These are phyloP conservation scores for Cryptops parisi DNA, from an alignment of 2,888 invertebrate genomes.

Conservation along the genomic window DNA sequence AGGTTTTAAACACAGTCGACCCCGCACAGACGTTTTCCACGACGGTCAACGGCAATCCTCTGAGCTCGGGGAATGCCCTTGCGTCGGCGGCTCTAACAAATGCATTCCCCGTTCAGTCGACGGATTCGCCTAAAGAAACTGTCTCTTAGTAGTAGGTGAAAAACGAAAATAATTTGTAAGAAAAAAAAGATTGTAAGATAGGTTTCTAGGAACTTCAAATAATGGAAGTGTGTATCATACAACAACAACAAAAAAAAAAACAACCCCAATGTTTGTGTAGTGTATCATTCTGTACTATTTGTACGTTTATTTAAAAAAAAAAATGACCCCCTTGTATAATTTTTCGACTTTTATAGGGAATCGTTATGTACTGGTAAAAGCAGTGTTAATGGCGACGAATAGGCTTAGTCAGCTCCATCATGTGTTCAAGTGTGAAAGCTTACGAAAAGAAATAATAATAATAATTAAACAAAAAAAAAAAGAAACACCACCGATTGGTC, in stretches of 20 bases:
- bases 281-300: constrained; percentile 11
- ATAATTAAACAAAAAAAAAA: too few species aligned
- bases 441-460: too few species aligned
- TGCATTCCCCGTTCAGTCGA: constrained; percentile 9
- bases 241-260: neutral
- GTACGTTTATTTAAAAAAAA: constrained; percentile 12
- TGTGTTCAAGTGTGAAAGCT: too few species aligned
- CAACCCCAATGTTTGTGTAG: neutral
- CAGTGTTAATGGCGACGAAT: too few species aligned
- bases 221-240: neutral
- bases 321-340: constrained; percentile 9
- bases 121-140: constrained; percentile 10
- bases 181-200: too few species aligned
- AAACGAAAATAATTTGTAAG: neutral
- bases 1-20: neutral
- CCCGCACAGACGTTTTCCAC: neutral
- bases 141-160: constrained; percentile 7
- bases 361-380: too few species aligned
- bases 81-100: neutral
- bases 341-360: constrained; percentile 10
- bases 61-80: neutral
- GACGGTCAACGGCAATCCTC: neutral
- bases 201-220: too few species aligned
- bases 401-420: too few species aligned
- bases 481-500: too few species aligned